A percentile compares a stretch with the other conserved stretches of the same genome.
phyloP scores from a whole-genome alignment of 2,888 invertebrate species.

The Capitulum mitella region DNA sequence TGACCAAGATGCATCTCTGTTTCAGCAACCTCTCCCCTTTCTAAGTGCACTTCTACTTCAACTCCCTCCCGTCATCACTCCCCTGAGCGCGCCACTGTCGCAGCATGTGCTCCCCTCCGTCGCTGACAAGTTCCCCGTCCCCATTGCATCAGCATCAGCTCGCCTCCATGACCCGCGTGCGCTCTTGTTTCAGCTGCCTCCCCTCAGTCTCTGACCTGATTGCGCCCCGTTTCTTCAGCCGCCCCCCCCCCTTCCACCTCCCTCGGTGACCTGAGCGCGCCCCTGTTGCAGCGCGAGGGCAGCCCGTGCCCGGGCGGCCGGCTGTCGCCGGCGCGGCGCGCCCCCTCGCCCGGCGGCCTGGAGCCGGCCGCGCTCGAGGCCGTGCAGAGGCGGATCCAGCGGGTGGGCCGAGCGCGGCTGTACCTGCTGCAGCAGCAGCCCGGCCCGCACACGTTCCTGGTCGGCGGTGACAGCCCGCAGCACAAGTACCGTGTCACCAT shows the following conservation, averaged over 20 bases:
- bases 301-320: constrained; percentile 30
- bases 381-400: constrained; percentile 36
- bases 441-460: constrained; percentile 47
- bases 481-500: constrained; percentile 47
- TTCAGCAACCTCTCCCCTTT: too few species aligned
- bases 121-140: not conserved
- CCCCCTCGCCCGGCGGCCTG: constrained; percentile 31
- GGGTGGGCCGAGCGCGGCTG: constrained; percentile 43
- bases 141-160: too few species aligned
- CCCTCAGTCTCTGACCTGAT: too few species aligned
- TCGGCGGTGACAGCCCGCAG: constrained; percentile 45
- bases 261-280: not conserved
- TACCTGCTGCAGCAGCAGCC: constrained; percentile 46
- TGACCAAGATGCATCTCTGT: too few species aligned
- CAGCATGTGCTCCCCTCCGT: too few species aligned
- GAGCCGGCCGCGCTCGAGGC: constrained; percentile 37
- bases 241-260: not conserved
- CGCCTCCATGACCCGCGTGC: too few species aligned
- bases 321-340: constrained; percentile 17
- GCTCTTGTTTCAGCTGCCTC: too few species aligned
- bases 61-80: too few species aligned
- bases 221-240: not conserved
- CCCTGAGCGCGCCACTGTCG: too few species aligned
- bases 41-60: too few species aligned
- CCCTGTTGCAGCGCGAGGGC: constrained; percentile 31